phyloP scores from a whole-genome alignment of 2,113 vertebrate genomes.

The Pseudolaguvia tuberculata region DNA sequence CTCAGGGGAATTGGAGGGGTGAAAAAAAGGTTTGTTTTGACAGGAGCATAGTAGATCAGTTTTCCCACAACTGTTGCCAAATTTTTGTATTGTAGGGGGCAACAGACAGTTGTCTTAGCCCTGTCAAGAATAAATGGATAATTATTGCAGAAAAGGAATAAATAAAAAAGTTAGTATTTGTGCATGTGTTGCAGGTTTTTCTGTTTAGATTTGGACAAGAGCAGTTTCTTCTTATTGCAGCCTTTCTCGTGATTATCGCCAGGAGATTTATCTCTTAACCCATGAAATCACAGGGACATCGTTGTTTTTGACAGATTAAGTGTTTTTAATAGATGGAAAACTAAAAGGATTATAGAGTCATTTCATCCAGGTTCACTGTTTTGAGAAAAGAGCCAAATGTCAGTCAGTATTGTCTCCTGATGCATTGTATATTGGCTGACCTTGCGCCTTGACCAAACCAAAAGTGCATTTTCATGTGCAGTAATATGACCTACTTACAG shows the following conservation, averaged over 20 bases:
- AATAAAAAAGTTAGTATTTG: constrained; percentile 2
- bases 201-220: constrained; percentile 33
- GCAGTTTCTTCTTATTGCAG: background rate
- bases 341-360: background rate
- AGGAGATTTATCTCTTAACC: background rate
- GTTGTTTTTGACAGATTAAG: constrained; percentile 4
- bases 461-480: too few species aligned
- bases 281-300: background rate
- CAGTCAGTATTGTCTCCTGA: too few species aligned
- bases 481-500: too few species aligned
- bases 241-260: background rate
- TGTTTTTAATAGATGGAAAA: background rate
- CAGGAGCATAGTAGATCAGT: constrained; percentile 58
- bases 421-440: too few species aligned
- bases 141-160: background rate
- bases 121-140: constrained; percentile 34
- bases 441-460: too few species aligned
- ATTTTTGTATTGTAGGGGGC: constrained; percentile 35
- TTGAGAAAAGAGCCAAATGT: background rate
- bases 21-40: constrained; percentile 65
- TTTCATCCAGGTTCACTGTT: background rate
- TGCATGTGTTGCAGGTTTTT: constrained; percentile 5
- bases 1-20: constrained; percentile 54
- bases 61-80: constrained; percentile 65
- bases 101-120: constrained; percentile 19